Percentiles rank a stretch among this genome's conserved stretches.
These are phyloP conservation scores for Muricea muricata DNA, from an alignment of 92 coral and sea anemone genomes.

Conservation along the genomic window DNA sequence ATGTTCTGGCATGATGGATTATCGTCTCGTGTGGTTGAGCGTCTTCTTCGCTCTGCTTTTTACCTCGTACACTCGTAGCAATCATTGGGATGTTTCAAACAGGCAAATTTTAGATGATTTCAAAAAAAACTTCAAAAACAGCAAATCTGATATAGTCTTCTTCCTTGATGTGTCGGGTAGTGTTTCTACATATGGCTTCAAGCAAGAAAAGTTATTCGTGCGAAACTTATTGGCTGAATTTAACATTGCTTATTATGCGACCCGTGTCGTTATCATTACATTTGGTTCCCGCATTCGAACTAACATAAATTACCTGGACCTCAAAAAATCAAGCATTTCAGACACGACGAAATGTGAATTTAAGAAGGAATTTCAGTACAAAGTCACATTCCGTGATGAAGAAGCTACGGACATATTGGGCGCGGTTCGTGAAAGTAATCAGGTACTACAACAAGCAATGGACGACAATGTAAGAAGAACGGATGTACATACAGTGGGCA, in stretches of 20 bases:
- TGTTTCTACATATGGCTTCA: constrained; percentile 78
- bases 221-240: constrained; percentile 85
- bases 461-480: constrained; percentile 58
- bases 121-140: constrained; percentile 83
- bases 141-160: constrained; percentile 85
- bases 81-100: not conserved
- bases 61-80: not conserved
- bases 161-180: constrained; percentile 94
- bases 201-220: constrained; percentile 82
- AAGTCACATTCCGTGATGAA: constrained; percentile 72
- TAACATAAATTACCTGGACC: constrained; percentile 85
- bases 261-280: constrained; percentile 86
- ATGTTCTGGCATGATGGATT: constrained; percentile 14
- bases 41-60: not conserved
- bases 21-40: constrained; percentile 39
- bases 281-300: constrained; percentile 75
- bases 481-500: constrained; percentile 84
- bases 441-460: constrained; percentile 61
- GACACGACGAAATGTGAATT: constrained; percentile 88
- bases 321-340: constrained; percentile 46
- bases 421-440: constrained; percentile 58
- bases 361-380: constrained; percentile 74
- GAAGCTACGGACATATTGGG: constrained; percentile 77
- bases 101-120: constrained; percentile 50
- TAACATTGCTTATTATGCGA: constrained; percentile 88